Base-by-base conservation (phyloP, 2,888 invertebrate species). In the Polyommatus iphigenia region DNA sequence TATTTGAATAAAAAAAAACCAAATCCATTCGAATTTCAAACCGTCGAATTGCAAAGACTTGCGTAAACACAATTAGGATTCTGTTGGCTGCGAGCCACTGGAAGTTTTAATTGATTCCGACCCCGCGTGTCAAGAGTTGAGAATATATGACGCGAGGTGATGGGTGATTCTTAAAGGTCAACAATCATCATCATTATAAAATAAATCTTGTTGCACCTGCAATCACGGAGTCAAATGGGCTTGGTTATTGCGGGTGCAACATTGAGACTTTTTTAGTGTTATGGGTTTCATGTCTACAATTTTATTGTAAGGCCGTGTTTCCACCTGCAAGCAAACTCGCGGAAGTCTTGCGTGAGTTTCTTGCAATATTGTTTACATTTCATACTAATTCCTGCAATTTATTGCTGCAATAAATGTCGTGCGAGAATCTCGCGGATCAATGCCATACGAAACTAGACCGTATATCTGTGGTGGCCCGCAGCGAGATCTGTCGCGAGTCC, bases 101-200 rank as follows among this genome's bases (percentile, higher is more conserved):
- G 78, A 80, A 81, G 81, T 82, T 84, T 84, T 84, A 85, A 86
- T 86, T 85, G 85, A 85, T 85, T 85, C 82, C 78, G 50, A 36
- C 62, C 76, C 10, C n/a, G 15, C 76, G 54, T 41, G 75, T 75
- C 75, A 54, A 29, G 75, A 75, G 46, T 50, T 54, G 75, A 29
- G 75, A 24, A 75, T 54, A 54, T 54, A 75, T 50, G 75, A 54
- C 75, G 72, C 41, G 41, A 29, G 62, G 20, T 29, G 24, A 59
- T 59, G 13, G 62, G 20, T 54, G 59, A 59, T 67, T 67, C 29
- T 67, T 29, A 32, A 67, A 67, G 67, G 67, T 67, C 67, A 67
- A 67, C 15, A 29, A 29, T 5, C 13, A 15, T 29, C 18, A 18
- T 10, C 3, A 46, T 41, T 8, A 54, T 18, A 54, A 15, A 54